Conservation (phyloP, 2,113 vertebrate species). For the Sylvietta virens region DNA sequence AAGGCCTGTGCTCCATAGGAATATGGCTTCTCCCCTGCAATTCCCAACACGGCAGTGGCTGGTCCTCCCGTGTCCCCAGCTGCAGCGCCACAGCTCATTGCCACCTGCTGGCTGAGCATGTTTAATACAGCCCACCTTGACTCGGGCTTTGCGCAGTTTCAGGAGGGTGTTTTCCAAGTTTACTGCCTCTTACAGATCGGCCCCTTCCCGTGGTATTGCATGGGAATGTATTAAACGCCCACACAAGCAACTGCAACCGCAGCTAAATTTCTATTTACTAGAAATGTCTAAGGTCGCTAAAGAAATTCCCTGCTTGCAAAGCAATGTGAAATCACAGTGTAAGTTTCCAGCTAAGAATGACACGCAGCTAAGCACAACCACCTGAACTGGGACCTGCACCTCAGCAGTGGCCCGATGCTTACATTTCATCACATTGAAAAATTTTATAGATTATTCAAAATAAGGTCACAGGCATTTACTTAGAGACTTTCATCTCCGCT, state of each 20-base stretch:
- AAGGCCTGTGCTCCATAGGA: accelerated
- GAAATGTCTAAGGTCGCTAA: background rate
- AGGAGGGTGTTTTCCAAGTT: background rate
- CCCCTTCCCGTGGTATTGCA: background rate
- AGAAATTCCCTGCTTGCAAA: background rate
- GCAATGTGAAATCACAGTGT: background rate
- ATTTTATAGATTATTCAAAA: background rate
- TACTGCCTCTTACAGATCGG: background rate
- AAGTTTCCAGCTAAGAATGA: background rate
- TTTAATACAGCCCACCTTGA: background rate
- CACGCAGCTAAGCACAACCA: background rate
- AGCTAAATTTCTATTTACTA: background rate
- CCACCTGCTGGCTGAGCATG: background rate
- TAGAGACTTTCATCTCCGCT: background rate
- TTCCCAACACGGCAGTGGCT: accelerated
- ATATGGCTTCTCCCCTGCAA: background rate
- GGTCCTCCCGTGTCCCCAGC: accelerated
- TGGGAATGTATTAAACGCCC: background rate
- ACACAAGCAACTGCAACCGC: background rate
- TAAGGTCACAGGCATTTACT: background rate
- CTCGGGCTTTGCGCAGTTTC: accelerated
- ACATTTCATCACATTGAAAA: background rate
- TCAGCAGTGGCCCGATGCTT: background rate
- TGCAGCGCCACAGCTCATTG: background rate
- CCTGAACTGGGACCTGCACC: background rate